Evolutionary conservation across 2,888 invertebrate species (phyloP).

Genomic region (Clanis bilineata): DNA sequence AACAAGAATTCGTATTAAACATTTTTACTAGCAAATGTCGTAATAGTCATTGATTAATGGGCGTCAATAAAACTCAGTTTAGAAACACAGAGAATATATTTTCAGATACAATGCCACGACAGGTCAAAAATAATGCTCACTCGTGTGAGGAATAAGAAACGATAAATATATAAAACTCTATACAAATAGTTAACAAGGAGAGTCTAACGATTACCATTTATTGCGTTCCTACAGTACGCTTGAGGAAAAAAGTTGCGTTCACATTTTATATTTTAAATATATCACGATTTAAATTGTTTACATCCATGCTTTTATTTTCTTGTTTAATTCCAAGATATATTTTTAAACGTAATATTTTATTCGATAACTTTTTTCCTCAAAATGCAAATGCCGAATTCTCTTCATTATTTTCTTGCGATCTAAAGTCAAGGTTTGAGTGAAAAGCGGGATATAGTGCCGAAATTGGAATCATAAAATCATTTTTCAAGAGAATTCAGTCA

Average conservation of each 20-base stretch:
- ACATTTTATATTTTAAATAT: slow-evolving; percentile 1
- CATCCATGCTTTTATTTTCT: not conserved
- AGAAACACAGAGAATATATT: slow-evolving; percentile 81
- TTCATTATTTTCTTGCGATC: not conserved
- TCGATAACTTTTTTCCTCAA: slow-evolving; percentile 12
- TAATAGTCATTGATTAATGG: not conserved
- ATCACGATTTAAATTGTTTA: slow-evolving; percentile 1
- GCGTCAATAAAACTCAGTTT: slow-evolving; percentile 47
- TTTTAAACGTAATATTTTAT: not conserved
- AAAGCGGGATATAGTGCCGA: slow-evolving; percentile 3
- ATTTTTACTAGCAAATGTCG: slow-evolving; percentile 6
- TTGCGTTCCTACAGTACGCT: slow-evolving; percentile 18
- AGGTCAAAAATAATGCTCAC: slow-evolving; percentile 78
- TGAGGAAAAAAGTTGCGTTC: slow-evolving; percentile 24
- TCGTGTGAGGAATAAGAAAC: slow-evolving; percentile 69
- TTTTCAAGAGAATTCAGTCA: slow-evolving; percentile 44
- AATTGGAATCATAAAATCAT: slow-evolving; percentile 15
- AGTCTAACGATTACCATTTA: slow-evolving; percentile 43
- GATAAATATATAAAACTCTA: slow-evolving; percentile 76
- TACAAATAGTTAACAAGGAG: slow-evolving; percentile 80
- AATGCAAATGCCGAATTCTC: slow-evolving; percentile 6
- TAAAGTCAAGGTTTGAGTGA: not conserved
- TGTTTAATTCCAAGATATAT: not conserved
- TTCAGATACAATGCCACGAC: slow-evolving; percentile 79
- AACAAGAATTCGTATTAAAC: not conserved